Evolutionary conservation across 2,797 vertebrate genomes (phyloP).

Genomic region (Rhadinocentrus ornatus): DNA sequence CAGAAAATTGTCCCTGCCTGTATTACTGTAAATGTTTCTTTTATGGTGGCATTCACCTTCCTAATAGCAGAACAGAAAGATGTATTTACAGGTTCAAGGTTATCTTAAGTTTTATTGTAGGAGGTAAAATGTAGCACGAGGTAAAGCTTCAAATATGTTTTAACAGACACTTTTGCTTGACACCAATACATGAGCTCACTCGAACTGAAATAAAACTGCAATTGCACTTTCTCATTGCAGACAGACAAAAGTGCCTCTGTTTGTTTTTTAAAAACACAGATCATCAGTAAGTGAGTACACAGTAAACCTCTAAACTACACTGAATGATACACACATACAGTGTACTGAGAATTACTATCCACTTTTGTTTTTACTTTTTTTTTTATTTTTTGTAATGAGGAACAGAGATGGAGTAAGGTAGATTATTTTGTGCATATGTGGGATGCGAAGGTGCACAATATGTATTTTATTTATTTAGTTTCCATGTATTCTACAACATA

Average conservation of each 20-base stretch:
- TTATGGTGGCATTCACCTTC: constrained; percentile 9
- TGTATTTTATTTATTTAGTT: no score
- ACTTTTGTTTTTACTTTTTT: no score
- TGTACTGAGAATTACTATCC: background rate
- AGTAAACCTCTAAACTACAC: constrained; percentile 1
- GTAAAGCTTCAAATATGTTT: constrained; percentile 2
- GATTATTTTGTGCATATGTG: background rate
- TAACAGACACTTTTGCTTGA: constrained; percentile 3
- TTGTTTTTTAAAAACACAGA: constrained; percentile 13
- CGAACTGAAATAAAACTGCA: constrained; percentile 3
- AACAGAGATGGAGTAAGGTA: background rate
- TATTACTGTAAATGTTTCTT: constrained; percentile 30
- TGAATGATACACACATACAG: background rate
- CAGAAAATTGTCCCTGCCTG: constrained; percentile 5
- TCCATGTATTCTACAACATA: constrained; percentile 1
- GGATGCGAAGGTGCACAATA: background rate
- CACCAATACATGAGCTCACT: background rate
- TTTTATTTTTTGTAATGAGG: no score
- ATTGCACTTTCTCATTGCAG: background rate
- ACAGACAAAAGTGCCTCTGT: background rate
- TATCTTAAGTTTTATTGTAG: constrained; percentile 20
- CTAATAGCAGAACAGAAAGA: constrained; percentile 17
- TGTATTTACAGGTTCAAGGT: constrained; percentile 30
- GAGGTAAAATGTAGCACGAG: constrained; percentile 12
- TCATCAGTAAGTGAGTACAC: background rate